phyloP scores from a whole-genome alignment of 2,113 vertebrate species.

The Cephalopholis sonnerati region DNA sequence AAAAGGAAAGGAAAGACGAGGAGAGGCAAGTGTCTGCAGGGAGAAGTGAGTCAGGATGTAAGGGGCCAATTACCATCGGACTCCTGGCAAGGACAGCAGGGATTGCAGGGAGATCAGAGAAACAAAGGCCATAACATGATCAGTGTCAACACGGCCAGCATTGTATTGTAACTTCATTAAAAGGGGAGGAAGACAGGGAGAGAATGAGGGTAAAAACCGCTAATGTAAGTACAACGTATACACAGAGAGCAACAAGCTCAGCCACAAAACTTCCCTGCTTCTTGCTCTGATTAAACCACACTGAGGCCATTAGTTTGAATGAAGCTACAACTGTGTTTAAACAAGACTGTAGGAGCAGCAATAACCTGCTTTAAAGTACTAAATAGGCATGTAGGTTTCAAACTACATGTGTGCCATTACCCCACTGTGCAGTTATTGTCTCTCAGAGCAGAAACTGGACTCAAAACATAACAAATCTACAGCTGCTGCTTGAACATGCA shows the following conservation, averaged over 20 bases:
- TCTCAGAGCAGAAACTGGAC: slow-evolving; percentile 10
- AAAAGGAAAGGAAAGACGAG: not conserved
- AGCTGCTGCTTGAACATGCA: slow-evolving; percentile 14
- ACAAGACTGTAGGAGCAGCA: not conserved
- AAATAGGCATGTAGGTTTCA: slow-evolving; percentile 10
- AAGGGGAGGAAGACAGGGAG: not conserved
- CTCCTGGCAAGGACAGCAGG: slow-evolving; percentile 8
- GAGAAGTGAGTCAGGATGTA: slow-evolving; percentile 20
- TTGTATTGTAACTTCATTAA: slow-evolving; percentile 43
- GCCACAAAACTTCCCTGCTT: not conserved
- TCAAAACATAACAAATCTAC: slow-evolving; percentile 37
- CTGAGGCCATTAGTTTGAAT: slow-evolving; percentile 1
- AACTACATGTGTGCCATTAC: slow-evolving; percentile 2
- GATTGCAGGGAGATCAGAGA: slow-evolving; percentile 26
- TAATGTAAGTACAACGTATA: slow-evolving; percentile 29
- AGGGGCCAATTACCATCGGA: slow-evolving; percentile 56
- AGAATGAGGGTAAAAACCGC: not conserved
- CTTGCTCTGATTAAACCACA: slow-evolving; percentile 29
- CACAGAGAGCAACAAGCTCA: slow-evolving; percentile 22
- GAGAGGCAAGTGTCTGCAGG: slow-evolving; percentile 15
- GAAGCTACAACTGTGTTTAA: slow-evolving; percentile 23
- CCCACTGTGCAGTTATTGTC: slow-evolving; percentile 1
- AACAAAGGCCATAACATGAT: slow-evolving; percentile 35
- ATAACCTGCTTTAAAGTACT: too few relatives aligned
- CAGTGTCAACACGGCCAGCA: slow-evolving; percentile 19